Percentiles rank a stretch among this genome's conserved stretches.
These are phyloP conservation scores for Stigmatopora nigra DNA, from an alignment of 2,113 vertebrate genomes.

Conservation along the genomic window DNA sequence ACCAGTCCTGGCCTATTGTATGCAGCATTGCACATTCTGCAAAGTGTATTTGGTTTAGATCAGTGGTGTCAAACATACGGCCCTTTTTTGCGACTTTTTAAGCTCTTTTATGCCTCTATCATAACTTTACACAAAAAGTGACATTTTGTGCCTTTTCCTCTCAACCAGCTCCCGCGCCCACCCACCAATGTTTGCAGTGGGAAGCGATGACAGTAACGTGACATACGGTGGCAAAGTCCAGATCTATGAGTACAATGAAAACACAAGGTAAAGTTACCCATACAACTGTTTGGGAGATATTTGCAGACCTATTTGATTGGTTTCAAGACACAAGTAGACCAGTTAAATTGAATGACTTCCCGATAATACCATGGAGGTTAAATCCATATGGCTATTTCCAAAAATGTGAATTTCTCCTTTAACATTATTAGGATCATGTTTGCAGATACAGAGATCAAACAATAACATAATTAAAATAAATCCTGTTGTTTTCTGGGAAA, in stretches of 20 bases:
- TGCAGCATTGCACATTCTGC: not conserved
- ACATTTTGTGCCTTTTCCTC: not conserved
- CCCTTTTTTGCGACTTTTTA: no score
- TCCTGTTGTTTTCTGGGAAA: no score
- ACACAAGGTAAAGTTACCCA: conserved; percentile 77
- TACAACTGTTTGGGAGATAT: no score
- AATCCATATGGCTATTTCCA: no score
- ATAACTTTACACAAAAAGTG: not conserved
- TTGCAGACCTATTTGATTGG: no score
- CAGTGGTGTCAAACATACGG: not conserved
- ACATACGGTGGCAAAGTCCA: conserved; percentile 91
- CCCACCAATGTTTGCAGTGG: conserved; percentile 93
- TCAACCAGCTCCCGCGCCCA: conserved; percentile 85
- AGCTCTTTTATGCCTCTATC: not conserved
- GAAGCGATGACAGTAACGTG: conserved; percentile 89
- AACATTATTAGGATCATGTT: no score
- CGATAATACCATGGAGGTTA: no score
- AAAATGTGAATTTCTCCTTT: no score
- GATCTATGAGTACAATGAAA: conserved; percentile 97
- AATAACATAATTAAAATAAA: no score
- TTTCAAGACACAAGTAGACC: no score
- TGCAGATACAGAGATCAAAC: no score
- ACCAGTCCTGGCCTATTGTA: not conserved
- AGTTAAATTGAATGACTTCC: no score
- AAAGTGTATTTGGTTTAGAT: not conserved